Conservation (phyloP, 1,140 invertebrate genomes). For the Maniola jurtina region DNA sequence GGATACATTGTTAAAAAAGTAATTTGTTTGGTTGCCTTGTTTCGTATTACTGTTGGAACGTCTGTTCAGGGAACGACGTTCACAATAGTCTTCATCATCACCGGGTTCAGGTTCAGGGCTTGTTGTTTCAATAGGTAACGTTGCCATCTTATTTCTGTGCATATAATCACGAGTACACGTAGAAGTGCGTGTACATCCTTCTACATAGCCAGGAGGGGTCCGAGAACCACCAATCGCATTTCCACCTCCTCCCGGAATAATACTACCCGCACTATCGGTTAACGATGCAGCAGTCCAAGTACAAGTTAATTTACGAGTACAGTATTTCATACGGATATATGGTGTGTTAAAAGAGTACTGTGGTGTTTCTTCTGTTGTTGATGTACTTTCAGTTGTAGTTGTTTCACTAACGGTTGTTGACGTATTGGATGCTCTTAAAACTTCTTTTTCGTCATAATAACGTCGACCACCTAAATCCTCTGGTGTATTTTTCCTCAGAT, state of each 20-base stretch:
- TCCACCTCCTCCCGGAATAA: slow-evolving; percentile 27
- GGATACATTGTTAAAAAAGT: neutral
- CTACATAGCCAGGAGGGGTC: slow-evolving; percentile 65
- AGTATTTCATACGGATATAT: slow-evolving; percentile 55
- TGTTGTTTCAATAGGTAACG: slow-evolving; percentile 29
- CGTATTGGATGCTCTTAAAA: slow-evolving; percentile 20
- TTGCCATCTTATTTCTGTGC: slow-evolving; percentile 57
- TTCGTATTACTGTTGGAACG: slow-evolving; percentile 28
- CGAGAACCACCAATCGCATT: slow-evolving; percentile 39
- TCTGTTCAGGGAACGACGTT: slow-evolving; percentile 58
- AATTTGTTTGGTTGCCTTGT: neutral
- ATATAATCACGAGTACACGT: slow-evolving; percentile 64
- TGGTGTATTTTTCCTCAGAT: slow-evolving; percentile 52
- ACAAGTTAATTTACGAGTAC: slow-evolving; percentile 66
- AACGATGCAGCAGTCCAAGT: slow-evolving; percentile 60
- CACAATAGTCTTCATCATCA: slow-evolving; percentile 66
- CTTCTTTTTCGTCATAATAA: slow-evolving; percentile 17
- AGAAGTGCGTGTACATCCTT: slow-evolving; percentile 64
- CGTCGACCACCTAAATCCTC: slow-evolving; percentile 38
- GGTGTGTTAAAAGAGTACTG: slow-evolving; percentile 55
- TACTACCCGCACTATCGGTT: slow-evolving; percentile 40
- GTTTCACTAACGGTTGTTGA: slow-evolving; percentile 8
- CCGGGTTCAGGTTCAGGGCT: slow-evolving; percentile 25
- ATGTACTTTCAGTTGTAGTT: slow-evolving; percentile 17
- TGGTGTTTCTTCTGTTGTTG: slow-evolving; percentile 23